Base-by-base conservation (phyloP, 2,888 invertebrate genomes). In the Lagria hirta region DNA sequence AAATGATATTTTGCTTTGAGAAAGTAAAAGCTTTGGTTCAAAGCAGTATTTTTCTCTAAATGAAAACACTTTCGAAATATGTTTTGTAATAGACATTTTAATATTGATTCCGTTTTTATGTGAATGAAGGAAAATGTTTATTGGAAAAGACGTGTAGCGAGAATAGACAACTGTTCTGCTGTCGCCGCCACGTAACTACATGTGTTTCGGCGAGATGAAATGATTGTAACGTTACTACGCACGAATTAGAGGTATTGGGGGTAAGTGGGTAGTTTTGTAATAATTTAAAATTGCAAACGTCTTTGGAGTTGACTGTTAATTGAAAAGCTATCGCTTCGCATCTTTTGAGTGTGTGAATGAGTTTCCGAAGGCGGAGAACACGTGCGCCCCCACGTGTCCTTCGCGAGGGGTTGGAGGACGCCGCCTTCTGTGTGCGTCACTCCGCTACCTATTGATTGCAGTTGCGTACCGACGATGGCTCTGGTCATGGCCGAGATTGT, bases 351-450 rank as follows among this genome's bases (percentile, higher is more conserved):
- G 53, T 57, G 60, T 60, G 63, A 66, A 67, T 65, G 63, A 54
- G 57, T 62, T 61, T 60, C 55, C 54, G 60, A 58, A 58, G 59
- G 62, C 52, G 57, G 52, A 32, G 43, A 62, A 58, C 69, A 68
- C 68, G 68, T 68, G 68, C 62, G 58, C 57, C 63, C 63, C 62
- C 66, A 68, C 64, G 67, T 67, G 68, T 60, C 65, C 67, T 65
- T 66, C 65, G 50, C 53, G 49, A 58, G 56, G 62, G 55, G 60
- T 60, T 54, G 57, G 61, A 55, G 52, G 57, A 51, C 48, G 49
- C 60, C 64, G 60, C 65, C 64, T 60, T 59, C 58, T 57, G 54
- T 63, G 68, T 69, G 68, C 69, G 69, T 69, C 68, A 69, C 65
- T 60, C 55, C 52, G 64, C 63, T 62, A 63, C 64, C 66, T 67